A percentile compares a stretch with the other conserved stretches of the same genome.
Evolutionary conservation across 2,113 vertebrate genomes (phyloP).

Genomic region (Oxygymnocypris stewartii): DNA sequence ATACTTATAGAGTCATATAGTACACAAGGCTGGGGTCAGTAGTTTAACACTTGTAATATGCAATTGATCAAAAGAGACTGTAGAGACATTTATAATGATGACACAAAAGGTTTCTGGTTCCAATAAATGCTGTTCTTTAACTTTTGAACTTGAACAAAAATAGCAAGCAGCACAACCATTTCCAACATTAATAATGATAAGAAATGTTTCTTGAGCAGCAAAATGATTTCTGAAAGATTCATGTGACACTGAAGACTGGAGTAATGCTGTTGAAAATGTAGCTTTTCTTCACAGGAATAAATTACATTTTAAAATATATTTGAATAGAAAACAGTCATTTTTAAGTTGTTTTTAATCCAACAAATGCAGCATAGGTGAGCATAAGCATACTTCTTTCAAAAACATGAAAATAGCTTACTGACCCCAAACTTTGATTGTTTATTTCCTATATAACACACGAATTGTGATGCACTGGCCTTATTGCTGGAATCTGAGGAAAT

Average conservation of each 20-base stretch:
- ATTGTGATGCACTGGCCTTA: neutral
- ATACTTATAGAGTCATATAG: neutral
- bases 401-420: neutral
- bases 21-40: neutral
- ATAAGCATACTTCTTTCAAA: neutral
- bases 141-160: neutral
- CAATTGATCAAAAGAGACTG: neutral
- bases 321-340: neutral
- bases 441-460: neutral
- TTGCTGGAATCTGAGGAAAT: slow-evolving; percentile 78
- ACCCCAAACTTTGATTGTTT: neutral
- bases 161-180: neutral
- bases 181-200: neutral
- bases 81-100: neutral
- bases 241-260: too few species aligned
- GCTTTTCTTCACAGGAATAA: neutral
- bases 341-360: neutral
- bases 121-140: neutral
- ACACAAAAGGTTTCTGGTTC: neutral
- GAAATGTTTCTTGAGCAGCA: neutral
- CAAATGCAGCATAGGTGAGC: neutral
- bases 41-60: neutral
- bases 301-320: neutral
- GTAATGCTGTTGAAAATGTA: neutral
- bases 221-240: neutral